Evolutionary conservation across 2,797 vertebrate species (phyloP).

Genomic region (Paramormyrops hopkinsi): DNA sequence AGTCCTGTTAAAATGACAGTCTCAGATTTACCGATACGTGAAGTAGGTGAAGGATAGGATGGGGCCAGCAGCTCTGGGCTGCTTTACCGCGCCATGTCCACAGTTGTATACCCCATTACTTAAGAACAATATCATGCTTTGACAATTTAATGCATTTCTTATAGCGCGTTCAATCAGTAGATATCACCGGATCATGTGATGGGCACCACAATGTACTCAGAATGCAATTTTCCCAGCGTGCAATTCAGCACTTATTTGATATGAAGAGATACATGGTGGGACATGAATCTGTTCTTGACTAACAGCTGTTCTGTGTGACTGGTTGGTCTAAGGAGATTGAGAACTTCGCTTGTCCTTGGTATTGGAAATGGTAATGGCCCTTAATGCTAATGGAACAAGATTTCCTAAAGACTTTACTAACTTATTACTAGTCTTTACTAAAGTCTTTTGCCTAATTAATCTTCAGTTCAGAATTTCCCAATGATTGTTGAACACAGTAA

Average conservation of each 20-base stretch:
- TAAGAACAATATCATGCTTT: constrained; percentile 14
- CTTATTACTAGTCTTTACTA: not conserved
- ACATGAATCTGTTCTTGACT: not conserved
- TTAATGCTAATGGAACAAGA: constrained; percentile 58
- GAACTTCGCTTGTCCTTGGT: constrained; percentile 57
- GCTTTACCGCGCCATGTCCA: not conserved
- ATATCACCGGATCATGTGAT: not conserved
- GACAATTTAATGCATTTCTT: constrained; percentile 18
- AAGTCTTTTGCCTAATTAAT: not conserved
- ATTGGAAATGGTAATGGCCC: constrained; percentile 60
- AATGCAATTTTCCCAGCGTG: constrained; percentile 1
- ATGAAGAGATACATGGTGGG: not conserved
- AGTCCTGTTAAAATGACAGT: not conserved
- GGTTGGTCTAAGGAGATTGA: constrained; percentile 49
- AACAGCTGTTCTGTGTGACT: not conserved
- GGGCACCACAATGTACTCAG: not conserved
- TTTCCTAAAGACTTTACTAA: not conserved
- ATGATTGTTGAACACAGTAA: not conserved
- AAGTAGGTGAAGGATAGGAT: not conserved
- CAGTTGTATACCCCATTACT: constrained; percentile 9
- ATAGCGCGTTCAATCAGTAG: not conserved
- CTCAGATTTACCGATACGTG: not conserved
- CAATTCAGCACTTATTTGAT: not conserved
- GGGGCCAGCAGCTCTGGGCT: not conserved
- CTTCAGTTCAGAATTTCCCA: not conserved